Conservation (phyloP, 2,113 vertebrate genomes). For the Scomber scombrus region DNA sequence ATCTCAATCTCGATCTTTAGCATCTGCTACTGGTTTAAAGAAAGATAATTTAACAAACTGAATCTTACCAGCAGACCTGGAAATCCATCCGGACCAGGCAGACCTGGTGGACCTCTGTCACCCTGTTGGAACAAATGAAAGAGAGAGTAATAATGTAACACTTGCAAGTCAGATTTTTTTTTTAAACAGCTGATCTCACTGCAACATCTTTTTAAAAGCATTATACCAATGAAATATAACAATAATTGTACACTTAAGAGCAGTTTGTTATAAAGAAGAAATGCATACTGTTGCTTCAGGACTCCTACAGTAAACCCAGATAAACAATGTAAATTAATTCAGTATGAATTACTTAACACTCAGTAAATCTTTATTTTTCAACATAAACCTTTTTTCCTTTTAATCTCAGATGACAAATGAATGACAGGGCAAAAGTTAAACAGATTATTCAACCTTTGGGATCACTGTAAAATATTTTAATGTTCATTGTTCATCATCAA, state of each 20-base stretch:
- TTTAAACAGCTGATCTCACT: not conserved
- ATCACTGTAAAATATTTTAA: not conserved
- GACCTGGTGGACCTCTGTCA: constrained; percentile 88
- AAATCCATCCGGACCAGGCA: constrained; percentile 86
- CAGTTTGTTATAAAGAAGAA: not conserved
- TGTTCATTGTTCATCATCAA: not conserved
- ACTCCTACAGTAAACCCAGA: not conserved
- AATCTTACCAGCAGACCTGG: constrained; percentile 89
- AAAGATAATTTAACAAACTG: not conserved
- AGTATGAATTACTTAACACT: too few species aligned
- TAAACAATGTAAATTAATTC: too few species aligned
- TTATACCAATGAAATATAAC: too few species aligned
- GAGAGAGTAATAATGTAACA: not conserved
- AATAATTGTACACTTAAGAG: not conserved
- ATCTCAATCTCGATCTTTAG: too few species aligned
- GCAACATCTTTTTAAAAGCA: not conserved
- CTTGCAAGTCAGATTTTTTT: too few species aligned
- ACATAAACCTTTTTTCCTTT: too few species aligned
- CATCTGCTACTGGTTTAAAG: not conserved
- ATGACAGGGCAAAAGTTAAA: too few species aligned
- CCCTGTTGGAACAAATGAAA: constrained; percentile 81
- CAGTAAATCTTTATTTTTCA: too few species aligned
- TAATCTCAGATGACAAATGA: too few species aligned
- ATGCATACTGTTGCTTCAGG: not conserved
- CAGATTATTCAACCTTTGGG: not conserved